Base-by-base conservation (phyloP, 35 echinoderm and acorn worm genomes). In the Lytechinus variegatus region DNA sequence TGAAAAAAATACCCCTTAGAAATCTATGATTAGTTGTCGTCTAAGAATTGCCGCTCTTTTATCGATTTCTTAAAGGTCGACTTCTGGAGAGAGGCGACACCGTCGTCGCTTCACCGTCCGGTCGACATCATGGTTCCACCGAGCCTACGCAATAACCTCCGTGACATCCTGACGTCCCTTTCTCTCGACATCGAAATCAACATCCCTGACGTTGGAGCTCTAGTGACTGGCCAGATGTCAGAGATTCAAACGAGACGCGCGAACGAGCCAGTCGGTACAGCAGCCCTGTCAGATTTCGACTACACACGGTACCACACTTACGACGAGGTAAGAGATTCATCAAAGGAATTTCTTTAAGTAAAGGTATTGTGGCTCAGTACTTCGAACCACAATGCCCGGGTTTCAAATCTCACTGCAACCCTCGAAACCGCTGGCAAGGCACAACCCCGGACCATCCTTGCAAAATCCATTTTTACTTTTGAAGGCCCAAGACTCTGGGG, bases 41-140 rank as follows among this genome's bases (percentile, higher is more conserved):
- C 2, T 44, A 44, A 44, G 33, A 44, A 44, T 44, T 1, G 33
- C 33, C 33, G 56, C 9, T 58, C 9, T 11, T 58, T 58, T 11
- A 2, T 58, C 56, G 13, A 58, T 58, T 13, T 8, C 56, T 79
- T 24, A 24, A 4, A 98, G 96, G 61, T 99, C 8, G 98, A 99
- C 86, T 97, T 99, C 53, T 99, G 98, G 98, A 95, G 56, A 33
- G 72, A 94, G n/a, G 86, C 94, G 10, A 79, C 86, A 21, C 92
- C 53, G 9, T 54, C 52, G 11, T 89, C 89, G 13, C 9, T 94
- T 9, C 27, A 54, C 27, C 95, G 86, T 52, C 96, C 96, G 6
- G 98, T 97, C 6, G 98, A 99, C 94, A 95, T 99, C 54, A 97
- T 99, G 97, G 95, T 99, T 28, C 54, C 96, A 28, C 87, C 91